A percentile compares a stretch with the other conserved stretches of the same genome.
These are phyloP conservation scores for Archivesica marissinica DNA, from an alignment of 1,140 invertebrate genomes.

Conservation along the genomic window DNA sequence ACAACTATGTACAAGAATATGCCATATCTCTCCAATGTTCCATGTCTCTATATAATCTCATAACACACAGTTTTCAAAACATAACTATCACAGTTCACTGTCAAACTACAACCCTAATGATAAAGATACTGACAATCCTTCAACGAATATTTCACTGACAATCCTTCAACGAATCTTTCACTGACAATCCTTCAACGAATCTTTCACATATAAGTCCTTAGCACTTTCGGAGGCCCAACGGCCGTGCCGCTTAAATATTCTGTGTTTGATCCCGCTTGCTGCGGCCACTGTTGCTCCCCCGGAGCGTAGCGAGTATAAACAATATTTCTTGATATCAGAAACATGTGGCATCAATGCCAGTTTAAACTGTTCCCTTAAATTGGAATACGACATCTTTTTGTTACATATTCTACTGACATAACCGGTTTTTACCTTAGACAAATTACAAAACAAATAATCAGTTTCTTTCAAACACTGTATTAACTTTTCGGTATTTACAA, in stretches of 20 bases:
- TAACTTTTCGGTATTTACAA: conserved; percentile 4
- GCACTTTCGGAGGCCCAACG: conserved; percentile 18
- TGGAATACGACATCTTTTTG: conserved; percentile 38
- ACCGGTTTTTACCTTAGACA: conserved; percentile 6
- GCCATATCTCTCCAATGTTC: no score
- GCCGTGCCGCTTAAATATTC: conserved; percentile 35
- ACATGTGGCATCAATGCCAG: conserved; percentile 17
- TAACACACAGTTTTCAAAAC: no score
- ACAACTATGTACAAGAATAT: no score
- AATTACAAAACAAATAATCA: conserved; percentile 24
- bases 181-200: conserved; percentile 15
- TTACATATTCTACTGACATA: conserved; percentile 17
- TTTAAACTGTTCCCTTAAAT: conserved; percentile 15
- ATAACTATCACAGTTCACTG: no score
- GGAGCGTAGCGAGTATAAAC: conserved; percentile 47
- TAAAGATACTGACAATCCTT: no score
- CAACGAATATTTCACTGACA: no score
- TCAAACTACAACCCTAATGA: no score
- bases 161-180: no score
- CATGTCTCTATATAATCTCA: no score
- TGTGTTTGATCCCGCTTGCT: conserved; percentile 1
- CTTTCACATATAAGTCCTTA: conserved; percentile 38
- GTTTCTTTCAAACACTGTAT: conserved; percentile 18
- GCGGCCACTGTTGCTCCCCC: conserved; percentile 32
- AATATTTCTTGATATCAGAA: conserved; percentile 36